phyloP scores from a whole-genome alignment of 2,888 invertebrate genomes.

The Oscheius myriophilus region DNA sequence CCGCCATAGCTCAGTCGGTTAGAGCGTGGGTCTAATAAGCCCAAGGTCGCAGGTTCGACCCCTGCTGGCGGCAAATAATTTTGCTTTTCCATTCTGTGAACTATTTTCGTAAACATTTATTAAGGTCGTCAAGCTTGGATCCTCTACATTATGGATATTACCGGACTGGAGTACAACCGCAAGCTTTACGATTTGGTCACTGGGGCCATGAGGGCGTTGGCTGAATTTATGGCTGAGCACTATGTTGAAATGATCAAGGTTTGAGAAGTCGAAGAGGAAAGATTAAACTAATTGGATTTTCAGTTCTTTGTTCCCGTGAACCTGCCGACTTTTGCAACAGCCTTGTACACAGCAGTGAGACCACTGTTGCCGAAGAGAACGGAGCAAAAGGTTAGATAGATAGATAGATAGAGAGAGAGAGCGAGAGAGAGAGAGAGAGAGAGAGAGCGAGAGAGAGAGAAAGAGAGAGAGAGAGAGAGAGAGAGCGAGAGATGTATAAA shows the following conservation, averaged over 20 bases:
- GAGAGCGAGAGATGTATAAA: background rate
- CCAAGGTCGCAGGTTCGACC: constrained; percentile 70
- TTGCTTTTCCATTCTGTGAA: background rate
- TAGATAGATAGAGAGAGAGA: constrained; percentile 1
- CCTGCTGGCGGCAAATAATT: constrained; percentile 65
- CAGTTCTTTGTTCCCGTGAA: constrained; percentile 62
- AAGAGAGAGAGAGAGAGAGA: no score
- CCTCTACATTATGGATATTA: constrained; percentile 65
- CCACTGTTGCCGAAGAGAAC: constrained; percentile 66
- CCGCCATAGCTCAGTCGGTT: constrained; percentile 70
- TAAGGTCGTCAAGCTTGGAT: constrained; percentile 64
- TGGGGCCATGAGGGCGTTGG: constrained; percentile 58
- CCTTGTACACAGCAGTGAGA: constrained; percentile 60
- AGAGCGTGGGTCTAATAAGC: constrained; percentile 71
- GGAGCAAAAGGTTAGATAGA: constrained; percentile 54
- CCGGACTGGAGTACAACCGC: constrained; percentile 61
- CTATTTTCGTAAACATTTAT: constrained; percentile 1
- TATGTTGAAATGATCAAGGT: constrained; percentile 66
- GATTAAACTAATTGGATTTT: background rate
- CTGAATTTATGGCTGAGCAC: constrained; percentile 68
- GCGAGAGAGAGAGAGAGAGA: no score
- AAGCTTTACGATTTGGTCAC: constrained; percentile 60
- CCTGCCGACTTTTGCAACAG: constrained; percentile 59
- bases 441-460: no score
- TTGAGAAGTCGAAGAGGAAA: background rate